phyloP scores from a whole-genome alignment of 2,888 invertebrate species.

The Sesia bembeciformis region DNA sequence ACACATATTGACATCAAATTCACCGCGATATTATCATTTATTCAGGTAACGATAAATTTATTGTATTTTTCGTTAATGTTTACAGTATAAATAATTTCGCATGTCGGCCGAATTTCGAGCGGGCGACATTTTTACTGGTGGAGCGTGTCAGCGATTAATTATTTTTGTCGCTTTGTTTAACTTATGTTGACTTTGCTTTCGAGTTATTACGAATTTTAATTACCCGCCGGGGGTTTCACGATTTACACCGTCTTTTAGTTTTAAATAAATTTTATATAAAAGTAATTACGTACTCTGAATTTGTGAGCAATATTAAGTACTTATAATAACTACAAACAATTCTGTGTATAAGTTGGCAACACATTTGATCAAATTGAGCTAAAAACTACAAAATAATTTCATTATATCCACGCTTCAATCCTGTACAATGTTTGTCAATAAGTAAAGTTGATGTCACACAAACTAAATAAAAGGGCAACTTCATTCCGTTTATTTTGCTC shows the following conservation, averaged over 20 bases:
- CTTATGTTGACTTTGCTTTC: constrained; percentile 56
- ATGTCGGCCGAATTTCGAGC: constrained; percentile 20
- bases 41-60: constrained; percentile 65
- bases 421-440: too few relatives aligned
- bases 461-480: background rate
- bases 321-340: too few relatives aligned
- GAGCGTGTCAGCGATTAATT: constrained; percentile 54
- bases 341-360: too few relatives aligned
- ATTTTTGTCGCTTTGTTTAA: constrained; percentile 61
- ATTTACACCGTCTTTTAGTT: too few relatives aligned
- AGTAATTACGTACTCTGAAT: too few relatives aligned
- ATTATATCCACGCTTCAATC: constrained; percentile 6
- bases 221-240: constrained; percentile 19
- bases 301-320: too few relatives aligned
- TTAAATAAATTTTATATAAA: too few relatives aligned
- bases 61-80: constrained; percentile 52
- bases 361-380: too few relatives aligned
- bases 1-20: constrained; percentile 76
- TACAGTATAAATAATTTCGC: constrained; percentile 30
- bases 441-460: background rate
- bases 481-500: background rate
- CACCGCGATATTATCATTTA: constrained; percentile 73
- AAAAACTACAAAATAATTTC: constrained; percentile 7
- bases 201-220: constrained; percentile 64
- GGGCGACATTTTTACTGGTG: constrained; percentile 27